These are phyloP conservation scores for Sigmodon hispidus DNA, from an alignment of 2,113 vertebrate genomes.

Conservation along the genomic window DNA sequence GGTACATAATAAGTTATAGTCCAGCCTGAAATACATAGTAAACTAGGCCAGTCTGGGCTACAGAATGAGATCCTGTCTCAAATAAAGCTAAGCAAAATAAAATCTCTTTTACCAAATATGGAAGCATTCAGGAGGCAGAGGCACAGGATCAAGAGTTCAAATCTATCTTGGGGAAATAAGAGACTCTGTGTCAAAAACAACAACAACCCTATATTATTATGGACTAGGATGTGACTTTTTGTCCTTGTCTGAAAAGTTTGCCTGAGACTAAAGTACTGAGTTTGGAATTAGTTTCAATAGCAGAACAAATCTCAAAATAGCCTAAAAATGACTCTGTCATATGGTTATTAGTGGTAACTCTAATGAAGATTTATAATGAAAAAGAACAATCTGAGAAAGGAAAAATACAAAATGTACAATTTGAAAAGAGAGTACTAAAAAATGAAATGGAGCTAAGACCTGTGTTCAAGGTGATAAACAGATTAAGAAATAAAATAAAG, in stretches of 20 bases:
- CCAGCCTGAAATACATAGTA: not conserved
- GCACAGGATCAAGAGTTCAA: not conserved
- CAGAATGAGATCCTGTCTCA: not conserved
- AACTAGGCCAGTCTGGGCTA: not conserved
- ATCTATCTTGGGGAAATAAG: not conserved
- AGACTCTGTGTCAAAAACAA: not conserved
- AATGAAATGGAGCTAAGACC: not conserved
- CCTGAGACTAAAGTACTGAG: not conserved
- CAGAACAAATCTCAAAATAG: not conserved
- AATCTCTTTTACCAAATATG: not conserved
- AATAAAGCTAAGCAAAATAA: not conserved
- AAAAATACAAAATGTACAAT: not conserved
- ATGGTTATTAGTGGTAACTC: not conserved
- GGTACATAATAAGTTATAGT: not conserved
- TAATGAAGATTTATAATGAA: not conserved
- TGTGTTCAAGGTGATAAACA: not conserved
- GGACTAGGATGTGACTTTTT: not conserved
- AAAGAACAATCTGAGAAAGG: not conserved
- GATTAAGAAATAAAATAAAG: not conserved
- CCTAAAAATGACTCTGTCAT: not conserved
- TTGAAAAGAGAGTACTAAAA: not conserved
- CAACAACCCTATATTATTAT: not conserved
- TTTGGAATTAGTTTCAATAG: not conserved
- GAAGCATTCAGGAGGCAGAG: not conserved
- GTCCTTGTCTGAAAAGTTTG: not conserved